Percentiles rank a stretch among this genome's conserved stretches.
These are phyloP conservation scores for Gasterosteus aculeatus DNA, from an alignment of 2,113 vertebrate species.

Conservation along the genomic window DNA sequence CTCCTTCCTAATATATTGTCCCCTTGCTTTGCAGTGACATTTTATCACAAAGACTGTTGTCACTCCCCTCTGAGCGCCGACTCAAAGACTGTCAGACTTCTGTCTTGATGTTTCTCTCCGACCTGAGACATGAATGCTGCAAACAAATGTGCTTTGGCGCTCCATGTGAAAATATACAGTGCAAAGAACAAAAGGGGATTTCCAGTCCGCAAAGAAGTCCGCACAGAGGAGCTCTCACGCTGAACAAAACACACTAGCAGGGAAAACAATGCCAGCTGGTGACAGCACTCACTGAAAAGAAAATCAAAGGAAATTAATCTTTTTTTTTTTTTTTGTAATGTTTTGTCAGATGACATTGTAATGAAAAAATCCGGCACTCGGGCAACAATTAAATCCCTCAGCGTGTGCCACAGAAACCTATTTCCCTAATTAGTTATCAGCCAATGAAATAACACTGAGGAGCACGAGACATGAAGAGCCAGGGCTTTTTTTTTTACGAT, in stretches of 20 bases:
- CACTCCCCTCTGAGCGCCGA: slow-evolving; percentile 24
- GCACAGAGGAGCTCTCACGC: neutral
- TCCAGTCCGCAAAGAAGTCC: slow-evolving; percentile 24
- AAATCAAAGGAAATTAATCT: slow-evolving; percentile 41
- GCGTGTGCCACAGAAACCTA: slow-evolving; percentile 60
- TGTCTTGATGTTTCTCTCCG: slow-evolving; percentile 9
- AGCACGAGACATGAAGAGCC: slow-evolving; percentile 19
- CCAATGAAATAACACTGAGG: slow-evolving; percentile 40
- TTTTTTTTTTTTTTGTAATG: slow-evolving; percentile 18
- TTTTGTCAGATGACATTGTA: slow-evolving; percentile 56
- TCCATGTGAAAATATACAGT: slow-evolving; percentile 37
- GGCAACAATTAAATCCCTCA: slow-evolving; percentile 59
- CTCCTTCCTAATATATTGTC: slow-evolving; percentile 16
- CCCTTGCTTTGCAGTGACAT: slow-evolving; percentile 41
- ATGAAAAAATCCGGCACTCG: slow-evolving; percentile 33
- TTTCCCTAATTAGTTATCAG: slow-evolving; percentile 56
- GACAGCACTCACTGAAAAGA: slow-evolving; percentile 45
- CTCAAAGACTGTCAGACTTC: slow-evolving; percentile 25
- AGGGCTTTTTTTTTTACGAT: slow-evolving; percentile 23
- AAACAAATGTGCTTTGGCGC: slow-evolving; percentile 42
- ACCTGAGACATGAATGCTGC: slow-evolving; percentile 13
- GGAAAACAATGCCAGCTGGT: slow-evolving; percentile 29
- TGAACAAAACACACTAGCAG: slow-evolving; percentile 51
- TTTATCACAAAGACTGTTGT: slow-evolving; percentile 54
- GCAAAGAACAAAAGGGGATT: slow-evolving; percentile 43